Percentiles rank a stretch among this genome's conserved stretches.
Conservation (phyloP, 2,888 invertebrate genomes). For the Drosophila monieri region DNA sequence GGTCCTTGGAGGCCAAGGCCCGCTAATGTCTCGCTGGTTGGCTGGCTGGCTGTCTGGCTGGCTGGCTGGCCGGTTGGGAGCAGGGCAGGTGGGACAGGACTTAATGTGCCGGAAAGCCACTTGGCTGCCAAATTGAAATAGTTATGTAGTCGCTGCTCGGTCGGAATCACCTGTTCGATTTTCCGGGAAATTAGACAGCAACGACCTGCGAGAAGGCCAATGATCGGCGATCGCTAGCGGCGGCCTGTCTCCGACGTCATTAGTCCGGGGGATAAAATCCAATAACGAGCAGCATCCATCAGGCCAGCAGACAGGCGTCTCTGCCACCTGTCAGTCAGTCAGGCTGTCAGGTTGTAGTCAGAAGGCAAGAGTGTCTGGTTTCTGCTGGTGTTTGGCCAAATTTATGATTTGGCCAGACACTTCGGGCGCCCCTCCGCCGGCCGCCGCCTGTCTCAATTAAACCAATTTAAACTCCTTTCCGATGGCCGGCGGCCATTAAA, state of each 20-base stretch:
- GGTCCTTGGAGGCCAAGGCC: neutral
- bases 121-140: conserved; percentile 46
- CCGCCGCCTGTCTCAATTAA: conserved; percentile 18
- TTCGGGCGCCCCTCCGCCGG: no score
- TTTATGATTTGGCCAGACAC: neutral
- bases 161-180: conserved; percentile 20
- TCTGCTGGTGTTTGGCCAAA: neutral
- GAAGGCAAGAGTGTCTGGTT: neutral
- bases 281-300: conserved; percentile 66
- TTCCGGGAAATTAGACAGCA: conserved; percentile 28
- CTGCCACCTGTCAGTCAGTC: conserved; percentile 26
- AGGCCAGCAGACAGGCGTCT: conserved; percentile 27
- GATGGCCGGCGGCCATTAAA: conserved; percentile 10
- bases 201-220: conserved; percentile 1
- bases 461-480: neutral
- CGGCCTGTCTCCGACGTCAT: conserved; percentile 40
- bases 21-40: conserved; percentile 22
- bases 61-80: conserved; percentile 14
- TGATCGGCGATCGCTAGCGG: conserved; percentile 9
- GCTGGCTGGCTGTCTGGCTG: no score
- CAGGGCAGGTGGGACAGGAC: conserved; percentile 14
- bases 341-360: conserved; percentile 7
- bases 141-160: conserved; percentile 4
- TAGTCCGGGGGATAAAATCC: conserved; percentile 41
- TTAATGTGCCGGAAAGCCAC: conserved; percentile 56